Evolutionary conservation across 2,113 vertebrate genomes (phyloP), one percentile per base, ranked within the genome.

Genomic region (Podarcis muralis): DNA sequence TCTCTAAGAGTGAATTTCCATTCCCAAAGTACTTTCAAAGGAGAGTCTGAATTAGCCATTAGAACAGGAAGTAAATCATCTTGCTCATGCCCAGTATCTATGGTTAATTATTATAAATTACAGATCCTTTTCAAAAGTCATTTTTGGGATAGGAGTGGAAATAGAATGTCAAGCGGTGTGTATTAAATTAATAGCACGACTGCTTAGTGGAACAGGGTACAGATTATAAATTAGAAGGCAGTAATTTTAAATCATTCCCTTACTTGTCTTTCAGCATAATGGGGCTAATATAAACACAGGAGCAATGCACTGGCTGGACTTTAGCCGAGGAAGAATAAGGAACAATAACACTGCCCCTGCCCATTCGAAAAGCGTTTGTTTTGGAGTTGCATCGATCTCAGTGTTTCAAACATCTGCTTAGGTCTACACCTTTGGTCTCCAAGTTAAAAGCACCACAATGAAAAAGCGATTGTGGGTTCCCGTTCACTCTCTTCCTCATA

Each of bases 161-260:
- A 77, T 4, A 0, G 80, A 18, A 53, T 93, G 82, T 91, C 88
- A 35, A 79, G 37, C 22, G 66, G 32, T 65, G n/a, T 80, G 43
- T 88, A 89, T 93, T 94, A 94, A 94, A 94, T 94, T 92, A 94
- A 87, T 91, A 85, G 22, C 35, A 43, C 22, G 79, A 43, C 66
- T 88, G 18, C 69, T 92, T 2, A 59, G 22, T 86, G 93, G 88
- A 93, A 6, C 90, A 88, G 90, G 3, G 25, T 92, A 7, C n/a
- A 93, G 81, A 88, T 94, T 88, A 92, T 88, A 86, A 91, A 93
- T 93, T 94, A 89, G 85, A 92, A 93, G 35, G 87, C 86, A 95
- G 83, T 92, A 93, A 92, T 87, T 89, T 92, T 77, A 62, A 92
- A 90, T 87, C 75, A 91, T 84, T 87, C 80, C 87, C 62, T 92